Base-by-base conservation (phyloP, 1,140 invertebrate genomes). In the Calephelis virginiensis region DNA sequence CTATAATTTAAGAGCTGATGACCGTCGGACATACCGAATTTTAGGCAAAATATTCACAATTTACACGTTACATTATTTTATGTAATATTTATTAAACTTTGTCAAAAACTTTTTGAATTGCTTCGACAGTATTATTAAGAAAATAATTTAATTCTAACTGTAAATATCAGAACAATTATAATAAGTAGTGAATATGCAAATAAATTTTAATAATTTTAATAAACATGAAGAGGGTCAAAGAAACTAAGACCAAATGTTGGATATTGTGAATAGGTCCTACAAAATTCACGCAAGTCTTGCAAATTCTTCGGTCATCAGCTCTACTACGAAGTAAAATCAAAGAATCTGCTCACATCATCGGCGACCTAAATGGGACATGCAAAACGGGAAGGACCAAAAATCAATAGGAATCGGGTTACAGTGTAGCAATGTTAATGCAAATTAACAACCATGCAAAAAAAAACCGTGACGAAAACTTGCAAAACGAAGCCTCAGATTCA, bases 351-450 rank as follows among this genome's bases (percentile, higher is more conserved):
- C 49, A 38, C 63, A 13, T 9, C 40, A 77, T 75, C 68, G 74
- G 68, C 78, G 72, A 85, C 86, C 86, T 90, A 89, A 69, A 84
- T 80, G 69, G 77, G 75, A 79, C 86, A 90, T 90, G 88, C 88
- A 88, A 79, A 83, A 84, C 69, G 80, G 81, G 75, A 78, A 78
- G 79, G 77, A 84, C 79, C 80, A 73, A 86, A 81, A 80, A 84
- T 83, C 82, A 69, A 86, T 84, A 75, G 78, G 85, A 77, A 79
- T 83, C 81, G 75, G 78, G 78, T 90, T 85, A 89, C 84, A 66
- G 88, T 90, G 88, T 85, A 81, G 76, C 82, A 71, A 83, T 85
- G 82, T 89, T 89, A 89, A 87, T 83, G 82, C 79, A 83, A 87
- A 88, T 83, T 77, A 87, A 90, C 88, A 91, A 87, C 83, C 89